Evolutionary conservation across 2,888 invertebrate species (phyloP).

Genomic region (Nasonia oneida): DNA sequence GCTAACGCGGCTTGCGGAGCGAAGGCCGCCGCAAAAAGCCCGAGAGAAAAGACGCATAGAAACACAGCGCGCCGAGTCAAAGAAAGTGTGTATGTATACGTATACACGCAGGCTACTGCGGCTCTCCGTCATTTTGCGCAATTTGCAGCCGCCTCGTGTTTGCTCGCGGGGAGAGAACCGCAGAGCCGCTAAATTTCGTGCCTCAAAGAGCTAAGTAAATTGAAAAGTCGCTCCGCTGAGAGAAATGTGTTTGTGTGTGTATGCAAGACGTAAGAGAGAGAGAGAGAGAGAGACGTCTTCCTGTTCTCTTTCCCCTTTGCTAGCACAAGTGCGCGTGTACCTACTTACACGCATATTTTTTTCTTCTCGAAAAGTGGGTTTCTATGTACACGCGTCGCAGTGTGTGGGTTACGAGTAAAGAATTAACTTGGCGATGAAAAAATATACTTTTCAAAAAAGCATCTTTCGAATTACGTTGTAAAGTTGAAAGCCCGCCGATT

Average conservation of each 20-base stretch:
- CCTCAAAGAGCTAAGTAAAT: slow-evolving; percentile 59
- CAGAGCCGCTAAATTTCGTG: slow-evolving; percentile 58
- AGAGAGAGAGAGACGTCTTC: neutral
- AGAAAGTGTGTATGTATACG: neutral
- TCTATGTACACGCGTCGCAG: neutral
- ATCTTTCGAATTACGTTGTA: neutral
- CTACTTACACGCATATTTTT: neutral
- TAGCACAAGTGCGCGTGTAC: neutral
- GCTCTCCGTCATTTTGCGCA: slow-evolving; percentile 56
- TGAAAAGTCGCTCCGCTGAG: slow-evolving; percentile 46
- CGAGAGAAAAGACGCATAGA: neutral
- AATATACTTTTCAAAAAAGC: too few species aligned
- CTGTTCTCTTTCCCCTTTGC: neutral
- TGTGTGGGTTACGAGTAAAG: too few species aligned
- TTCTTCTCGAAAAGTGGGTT: neutral
- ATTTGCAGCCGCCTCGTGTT: slow-evolving; percentile 47
- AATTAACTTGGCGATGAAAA: too few species aligned
- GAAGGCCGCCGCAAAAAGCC: neutral
- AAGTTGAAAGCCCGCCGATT: too few species aligned
- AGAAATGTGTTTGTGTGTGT: neutral
- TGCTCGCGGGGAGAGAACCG: slow-evolving; percentile 19
- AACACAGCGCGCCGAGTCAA: neutral
- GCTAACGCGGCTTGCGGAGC: slow-evolving; percentile 6
- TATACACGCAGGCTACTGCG: neutral
- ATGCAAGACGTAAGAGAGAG: neutral